Conservation (phyloP, 2,113 vertebrate genomes). For the Lophura nycthemera region DNA sequence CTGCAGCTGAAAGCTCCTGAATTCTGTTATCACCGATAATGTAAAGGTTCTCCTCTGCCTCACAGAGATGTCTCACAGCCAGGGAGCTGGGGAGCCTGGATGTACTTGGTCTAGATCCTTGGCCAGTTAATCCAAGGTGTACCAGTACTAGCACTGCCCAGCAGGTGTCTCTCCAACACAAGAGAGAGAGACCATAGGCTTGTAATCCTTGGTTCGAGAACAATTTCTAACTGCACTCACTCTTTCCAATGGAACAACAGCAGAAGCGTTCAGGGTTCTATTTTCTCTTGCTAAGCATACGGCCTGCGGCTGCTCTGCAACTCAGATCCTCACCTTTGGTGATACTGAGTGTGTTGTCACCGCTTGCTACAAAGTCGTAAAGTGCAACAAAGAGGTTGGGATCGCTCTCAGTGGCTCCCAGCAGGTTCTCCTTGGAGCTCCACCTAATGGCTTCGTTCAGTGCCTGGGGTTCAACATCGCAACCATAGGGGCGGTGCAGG, state of each 20-base stretch:
- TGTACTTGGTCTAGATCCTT: background rate
- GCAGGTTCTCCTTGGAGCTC: slow-evolving; percentile 98
- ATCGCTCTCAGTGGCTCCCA: slow-evolving; percentile 95
- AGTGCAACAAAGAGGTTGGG: slow-evolving; percentile 99
- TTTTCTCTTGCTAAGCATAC: background rate
- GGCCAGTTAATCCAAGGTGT: too few species aligned
- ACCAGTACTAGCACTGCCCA: background rate
- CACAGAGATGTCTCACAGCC: background rate
- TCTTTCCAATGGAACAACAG: rapidly evolving
- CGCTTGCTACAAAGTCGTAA: slow-evolving; percentile 99
- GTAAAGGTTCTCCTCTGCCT: background rate
- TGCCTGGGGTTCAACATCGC: slow-evolving; percentile 87
- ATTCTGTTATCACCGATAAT: background rate
- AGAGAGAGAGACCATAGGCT: rapidly evolving
- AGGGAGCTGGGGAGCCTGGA: background rate
- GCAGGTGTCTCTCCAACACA: slow-evolving; percentile 37
- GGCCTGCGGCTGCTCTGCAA: background rate
- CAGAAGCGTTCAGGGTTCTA: background rate
- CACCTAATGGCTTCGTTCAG: slow-evolving; percentile 97
- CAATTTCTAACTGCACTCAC: background rate
- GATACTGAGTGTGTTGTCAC: slow-evolving; percentile 99
- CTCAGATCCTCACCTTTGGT: slow-evolving; percentile 88
- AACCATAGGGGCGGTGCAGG: slow-evolving; percentile 91
- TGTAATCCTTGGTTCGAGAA: background rate
- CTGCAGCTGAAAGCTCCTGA: background rate